Evolutionary conservation across 2,113 vertebrate genomes (phyloP).

Genomic region (Rhadina sibilatrix): DNA sequence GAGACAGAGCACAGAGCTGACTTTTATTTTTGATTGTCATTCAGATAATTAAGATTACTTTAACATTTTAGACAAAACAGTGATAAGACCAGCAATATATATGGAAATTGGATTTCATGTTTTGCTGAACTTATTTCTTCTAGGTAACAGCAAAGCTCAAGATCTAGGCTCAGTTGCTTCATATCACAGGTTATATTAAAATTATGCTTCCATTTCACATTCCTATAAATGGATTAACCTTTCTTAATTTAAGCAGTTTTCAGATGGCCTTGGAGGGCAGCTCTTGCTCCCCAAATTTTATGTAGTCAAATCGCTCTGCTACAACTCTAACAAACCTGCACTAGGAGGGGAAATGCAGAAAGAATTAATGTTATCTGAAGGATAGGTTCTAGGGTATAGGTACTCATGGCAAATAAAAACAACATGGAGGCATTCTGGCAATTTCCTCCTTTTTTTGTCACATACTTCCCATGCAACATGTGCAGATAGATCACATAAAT

Average conservation of each 20-base stretch:
- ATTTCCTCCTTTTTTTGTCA: background rate
- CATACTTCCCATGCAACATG: background rate
- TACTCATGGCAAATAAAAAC: background rate
- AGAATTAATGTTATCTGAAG: background rate
- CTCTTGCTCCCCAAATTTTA: background rate
- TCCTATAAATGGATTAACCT: constrained; percentile 11
- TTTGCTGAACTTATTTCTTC: constrained; percentile 43
- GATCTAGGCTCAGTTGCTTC: background rate
- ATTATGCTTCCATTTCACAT: constrained; percentile 14
- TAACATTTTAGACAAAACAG: constrained; percentile 59
- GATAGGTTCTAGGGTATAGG: background rate
- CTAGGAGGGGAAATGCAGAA: background rate
- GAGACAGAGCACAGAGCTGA: constrained; percentile 2
- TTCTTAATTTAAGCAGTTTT: constrained; percentile 2
- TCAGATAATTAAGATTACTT: constrained; percentile 53
- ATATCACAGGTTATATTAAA: background rate
- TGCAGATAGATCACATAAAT: background rate
- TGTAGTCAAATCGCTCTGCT: background rate
- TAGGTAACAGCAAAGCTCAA: constrained; percentile 6
- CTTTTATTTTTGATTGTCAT: constrained; percentile 50
- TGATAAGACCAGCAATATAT: constrained; percentile 64
- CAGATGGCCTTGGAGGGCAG: background rate
- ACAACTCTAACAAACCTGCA: background rate
- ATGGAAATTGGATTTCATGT: constrained; percentile 56
- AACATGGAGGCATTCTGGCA: fast-evolving